Conservation (phyloP, 1,140 invertebrate genomes). For the Yoshiicerus persimilis region DNA sequence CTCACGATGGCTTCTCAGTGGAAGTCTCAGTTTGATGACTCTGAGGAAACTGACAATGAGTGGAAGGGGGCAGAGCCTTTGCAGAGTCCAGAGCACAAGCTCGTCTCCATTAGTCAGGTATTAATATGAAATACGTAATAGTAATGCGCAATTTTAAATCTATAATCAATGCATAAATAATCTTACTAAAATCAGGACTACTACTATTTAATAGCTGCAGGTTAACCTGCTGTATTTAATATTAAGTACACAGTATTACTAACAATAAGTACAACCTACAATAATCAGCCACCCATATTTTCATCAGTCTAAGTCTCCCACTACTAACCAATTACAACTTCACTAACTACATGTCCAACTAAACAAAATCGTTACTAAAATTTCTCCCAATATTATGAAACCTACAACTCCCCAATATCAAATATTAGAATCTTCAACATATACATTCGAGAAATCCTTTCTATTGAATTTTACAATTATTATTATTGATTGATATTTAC, state of each 20-base stretch:
- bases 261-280: background rate
- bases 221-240: background rate
- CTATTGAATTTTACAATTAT: too few species aligned
- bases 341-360: background rate
- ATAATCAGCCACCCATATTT: background rate
- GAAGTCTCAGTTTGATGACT: constrained; percentile 93
- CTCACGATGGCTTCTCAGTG: constrained; percentile 84
- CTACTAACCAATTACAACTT: background rate
- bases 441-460: too few species aligned
- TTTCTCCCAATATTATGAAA: too few species aligned
- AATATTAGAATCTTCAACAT: too few species aligned
- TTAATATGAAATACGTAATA: constrained; percentile 16
- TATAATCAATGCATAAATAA: background rate
- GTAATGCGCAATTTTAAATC: constrained; percentile 17
- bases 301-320: background rate
- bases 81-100: constrained; percentile 69
- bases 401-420: too few species aligned
- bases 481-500: too few species aligned
- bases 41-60: constrained; percentile 85
- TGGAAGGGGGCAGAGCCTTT: constrained; percentile 83
- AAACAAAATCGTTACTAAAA: background rate
- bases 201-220: background rate
- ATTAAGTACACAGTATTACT: background rate
- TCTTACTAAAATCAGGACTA: background rate
- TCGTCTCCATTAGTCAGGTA: constrained; percentile 47